Base-by-base conservation (phyloP, 2,797 vertebrate species). In the Ambastaia sidthimunki region DNA sequence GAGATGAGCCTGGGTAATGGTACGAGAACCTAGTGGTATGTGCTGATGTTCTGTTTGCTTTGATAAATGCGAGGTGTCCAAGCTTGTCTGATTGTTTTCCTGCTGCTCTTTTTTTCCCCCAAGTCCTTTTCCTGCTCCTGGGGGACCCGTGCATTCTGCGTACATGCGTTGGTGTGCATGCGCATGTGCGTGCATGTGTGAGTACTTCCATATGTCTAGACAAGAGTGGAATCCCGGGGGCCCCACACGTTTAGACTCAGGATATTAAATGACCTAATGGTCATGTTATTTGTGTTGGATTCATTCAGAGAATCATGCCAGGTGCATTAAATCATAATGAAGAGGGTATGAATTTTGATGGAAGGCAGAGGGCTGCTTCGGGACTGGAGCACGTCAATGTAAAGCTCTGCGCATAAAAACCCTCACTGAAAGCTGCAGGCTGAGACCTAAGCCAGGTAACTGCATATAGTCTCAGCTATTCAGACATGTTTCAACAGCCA, bases 121-220 rank as follows among this genome's bases (percentile, higher is more conserved):
- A 44, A 74, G 37, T 41, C 76, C 47, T 74, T 50, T 73, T 68
- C 63, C 37, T 41, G 54, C 77, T 83, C 72, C 76, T 80, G 70
- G 50, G 85, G 78, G 82, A 82, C 66, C 59, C 71, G 21, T 48
- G 73, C 63, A 16, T 76, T 71, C 71, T 76, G 77, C 62, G 52
- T 68, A 44, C 28, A 70, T 55, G 19, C 23, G 21, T 59, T 37
- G 52, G 28, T 34, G 44, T 50, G 44, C 44, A 55, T 54, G 41
- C 52, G 44, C 5, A 60, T 15, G 37, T 55, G 73, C 19, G 48
- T 60, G 69, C 68, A 72, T 70, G 55, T 70, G 76, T 85, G 83
- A 86, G 77, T 86, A 66, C 81, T 88, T 88, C 87, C 87, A 86
- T 86, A 83, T 86, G 87, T 88, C 85, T 86, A 88, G 87, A 88